phyloP scores from a whole-genome alignment of 1,140 invertebrate species.

The Drosophila sp. region DNA sequence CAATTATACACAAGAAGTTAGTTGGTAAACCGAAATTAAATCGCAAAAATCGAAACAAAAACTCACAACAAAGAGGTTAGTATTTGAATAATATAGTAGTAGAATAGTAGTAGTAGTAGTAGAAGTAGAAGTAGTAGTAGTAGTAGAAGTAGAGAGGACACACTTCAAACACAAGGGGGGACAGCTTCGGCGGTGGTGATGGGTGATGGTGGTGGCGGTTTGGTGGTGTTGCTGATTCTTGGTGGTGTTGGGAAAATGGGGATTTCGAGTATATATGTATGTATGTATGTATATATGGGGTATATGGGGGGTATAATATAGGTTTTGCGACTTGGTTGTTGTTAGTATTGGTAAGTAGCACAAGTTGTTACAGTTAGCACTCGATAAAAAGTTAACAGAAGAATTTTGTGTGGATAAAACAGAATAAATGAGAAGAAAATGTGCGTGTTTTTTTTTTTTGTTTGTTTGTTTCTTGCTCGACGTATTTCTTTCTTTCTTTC shows the following conservation, averaged over 20 bases:
- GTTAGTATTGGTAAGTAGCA: constrained; percentile 61
- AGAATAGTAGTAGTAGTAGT: constrained; percentile 16
- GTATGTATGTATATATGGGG: too few relatives aligned
- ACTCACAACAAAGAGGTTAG: constrained; percentile 72
- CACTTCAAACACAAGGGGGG: constrained; percentile 66
- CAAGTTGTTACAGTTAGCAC: constrained; percentile 73
- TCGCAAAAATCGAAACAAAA: constrained; percentile 54
- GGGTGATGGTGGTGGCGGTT: background rate
- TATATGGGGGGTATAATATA: background rate
- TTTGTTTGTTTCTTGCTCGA: background rate
- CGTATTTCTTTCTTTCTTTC: background rate
- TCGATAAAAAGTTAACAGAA: constrained; percentile 58
- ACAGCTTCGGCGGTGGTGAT: background rate
- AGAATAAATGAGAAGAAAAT: constrained; percentile 44
- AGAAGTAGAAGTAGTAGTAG: background rate
- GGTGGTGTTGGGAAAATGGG: background rate
- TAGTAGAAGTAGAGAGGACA: constrained; percentile 40
- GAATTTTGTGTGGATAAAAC: constrained; percentile 48
- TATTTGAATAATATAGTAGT: constrained; percentile 8
- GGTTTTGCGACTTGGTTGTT: constrained; percentile 16
- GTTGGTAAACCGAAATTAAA: background rate
- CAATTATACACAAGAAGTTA: background rate
- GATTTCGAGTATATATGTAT: background rate
- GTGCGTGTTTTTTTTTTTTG: constrained; percentile 34
- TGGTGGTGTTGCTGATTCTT: background rate